Evolutionary conservation across 2,888 invertebrate species (phyloP).

Genomic region (Orthonevra nobilis): DNA sequence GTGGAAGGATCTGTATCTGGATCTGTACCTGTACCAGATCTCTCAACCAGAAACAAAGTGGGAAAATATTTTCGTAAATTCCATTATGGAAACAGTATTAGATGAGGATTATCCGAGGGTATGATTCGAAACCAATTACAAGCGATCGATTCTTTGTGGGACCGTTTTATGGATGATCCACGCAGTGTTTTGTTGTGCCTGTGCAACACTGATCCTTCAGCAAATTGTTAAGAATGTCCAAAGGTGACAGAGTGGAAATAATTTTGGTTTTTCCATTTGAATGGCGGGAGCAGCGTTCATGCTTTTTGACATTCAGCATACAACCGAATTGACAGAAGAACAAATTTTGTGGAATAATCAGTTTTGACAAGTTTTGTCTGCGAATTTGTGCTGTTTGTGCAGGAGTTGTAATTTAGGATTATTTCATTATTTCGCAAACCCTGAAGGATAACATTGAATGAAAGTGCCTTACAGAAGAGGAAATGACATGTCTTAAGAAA

Average conservation of each 20-base stretch:
- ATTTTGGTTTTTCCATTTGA: conserved; percentile 57
- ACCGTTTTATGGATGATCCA: conserved; percentile 62
- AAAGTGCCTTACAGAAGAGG: too few relatives aligned
- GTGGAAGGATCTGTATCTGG: background rate
- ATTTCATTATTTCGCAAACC: conserved; percentile 45
- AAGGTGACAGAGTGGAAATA: conserved; percentile 77
- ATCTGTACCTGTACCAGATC: background rate
- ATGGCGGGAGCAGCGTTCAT: conserved; percentile 17
- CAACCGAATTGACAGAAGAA: conserved; percentile 44
- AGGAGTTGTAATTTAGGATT: conserved; percentile 56
- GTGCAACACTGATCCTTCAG: conserved; percentile 60
- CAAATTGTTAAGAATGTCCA: conserved; percentile 57
- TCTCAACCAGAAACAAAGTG: conserved; percentile 17
- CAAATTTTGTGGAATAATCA: conserved; percentile 24
- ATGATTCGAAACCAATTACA: conserved; percentile 69
- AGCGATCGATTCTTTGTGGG: conserved; percentile 49
- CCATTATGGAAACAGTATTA: conserved; percentile 67
- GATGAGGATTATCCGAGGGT: conserved; percentile 64
- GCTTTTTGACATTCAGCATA: conserved; percentile 24
- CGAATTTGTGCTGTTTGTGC: conserved; percentile 53
- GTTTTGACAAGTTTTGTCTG: conserved; percentile 57
- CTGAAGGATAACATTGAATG: too few relatives aligned
- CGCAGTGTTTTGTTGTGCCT: conserved; percentile 34
- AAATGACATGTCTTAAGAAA: too few relatives aligned
- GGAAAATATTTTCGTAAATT: conserved; percentile 68